phyloP scores from a whole-genome alignment of 2,797 vertebrate genomes.

The Pangasius mekongensis region DNA sequence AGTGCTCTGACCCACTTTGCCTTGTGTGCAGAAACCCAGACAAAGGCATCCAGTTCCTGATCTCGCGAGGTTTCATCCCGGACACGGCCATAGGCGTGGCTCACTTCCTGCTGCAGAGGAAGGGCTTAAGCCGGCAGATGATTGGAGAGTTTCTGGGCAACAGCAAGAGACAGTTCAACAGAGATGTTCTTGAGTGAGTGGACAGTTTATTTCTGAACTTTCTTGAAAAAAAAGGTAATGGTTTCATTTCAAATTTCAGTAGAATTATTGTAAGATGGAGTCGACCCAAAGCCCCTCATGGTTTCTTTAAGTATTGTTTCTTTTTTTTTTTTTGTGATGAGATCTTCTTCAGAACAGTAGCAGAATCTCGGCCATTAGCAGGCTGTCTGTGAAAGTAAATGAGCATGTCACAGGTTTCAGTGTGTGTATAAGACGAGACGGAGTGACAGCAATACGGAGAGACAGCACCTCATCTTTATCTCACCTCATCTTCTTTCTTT shows the following conservation, averaged over 20 bases:
- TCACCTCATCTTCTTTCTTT: not conserved
- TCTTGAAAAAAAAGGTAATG: too few relatives aligned
- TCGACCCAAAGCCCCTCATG: too few relatives aligned
- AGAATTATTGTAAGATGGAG: not conserved
- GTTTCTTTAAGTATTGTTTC: not conserved
- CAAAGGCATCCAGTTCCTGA: conserved; percentile 97
- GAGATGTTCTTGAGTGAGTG: conserved; percentile 87
- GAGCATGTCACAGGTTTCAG: not conserved
- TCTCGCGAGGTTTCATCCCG: conserved; percentile 94
- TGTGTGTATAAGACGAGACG: too few relatives aligned
- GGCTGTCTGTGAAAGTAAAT: not conserved
- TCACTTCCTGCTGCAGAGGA: conserved; percentile 95
- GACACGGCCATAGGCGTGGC: conserved; percentile 98
- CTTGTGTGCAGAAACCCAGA: conserved; percentile 89
- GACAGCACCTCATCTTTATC: not conserved
- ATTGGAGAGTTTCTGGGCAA: conserved; percentile 98
- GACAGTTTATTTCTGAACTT: not conserved
- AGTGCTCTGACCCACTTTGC: conserved; percentile 43
- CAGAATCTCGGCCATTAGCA: not conserved
- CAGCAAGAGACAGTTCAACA: conserved; percentile 98
- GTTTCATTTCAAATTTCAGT: not conserved
- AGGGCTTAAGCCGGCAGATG: conserved; percentile 98
- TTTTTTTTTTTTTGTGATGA: not conserved
- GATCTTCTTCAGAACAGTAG: not conserved
- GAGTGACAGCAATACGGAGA: too few relatives aligned